Evolutionary conservation across 2,797 vertebrate species (phyloP), one percentile per base, ranked within the genome.

Genomic region (Microcaecilia unicolor): DNA sequence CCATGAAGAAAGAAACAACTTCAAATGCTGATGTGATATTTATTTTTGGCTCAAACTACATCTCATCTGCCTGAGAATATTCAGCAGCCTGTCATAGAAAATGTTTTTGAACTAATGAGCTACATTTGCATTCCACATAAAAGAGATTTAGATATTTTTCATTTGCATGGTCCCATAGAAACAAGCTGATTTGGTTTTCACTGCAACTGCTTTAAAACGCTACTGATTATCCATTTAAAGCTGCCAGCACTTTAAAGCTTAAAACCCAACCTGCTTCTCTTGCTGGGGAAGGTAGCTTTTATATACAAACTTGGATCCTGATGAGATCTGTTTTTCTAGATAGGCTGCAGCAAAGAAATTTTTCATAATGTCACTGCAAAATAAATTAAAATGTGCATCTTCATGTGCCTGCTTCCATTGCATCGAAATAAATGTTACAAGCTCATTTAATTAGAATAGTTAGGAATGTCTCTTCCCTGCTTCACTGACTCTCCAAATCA

Each of bases 371-470:
- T 84, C 84, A 84, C 67, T 38, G 12, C 69, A 76, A 87, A 85
- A 85, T 85, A 84, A 85, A 87, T 87, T 87, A 85, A 83, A 87
- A 87, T 85, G 83, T 87, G 86, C 83, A 79, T 87, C 83, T 83
- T 85, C 83, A 85, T 85, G 76, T 78, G 83, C 81, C 72, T 87
- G 83, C 62, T 80, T 85, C 81, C 78, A 85, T 82, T 82, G 81
- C 81, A 87, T 85, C 87, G 85, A 84, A 87, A 85, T 84, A 85
- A 85, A 83, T 86, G 84, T 83, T 85, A 80, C 78, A 79, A 86
- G 78, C 83, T 84, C 84, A 84, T 85, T 87, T 85, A 85, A 87
- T 85, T 85, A 85, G 82, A 84, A 87, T 84, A 84, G 83, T 84
- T 85, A 81, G 79, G 80, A 82, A 82, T 84, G 81, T 84, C 79